These are phyloP conservation scores for Megalops cyprinoides DNA, from an alignment of 2,797 vertebrate species.

Conservation along the genomic window DNA sequence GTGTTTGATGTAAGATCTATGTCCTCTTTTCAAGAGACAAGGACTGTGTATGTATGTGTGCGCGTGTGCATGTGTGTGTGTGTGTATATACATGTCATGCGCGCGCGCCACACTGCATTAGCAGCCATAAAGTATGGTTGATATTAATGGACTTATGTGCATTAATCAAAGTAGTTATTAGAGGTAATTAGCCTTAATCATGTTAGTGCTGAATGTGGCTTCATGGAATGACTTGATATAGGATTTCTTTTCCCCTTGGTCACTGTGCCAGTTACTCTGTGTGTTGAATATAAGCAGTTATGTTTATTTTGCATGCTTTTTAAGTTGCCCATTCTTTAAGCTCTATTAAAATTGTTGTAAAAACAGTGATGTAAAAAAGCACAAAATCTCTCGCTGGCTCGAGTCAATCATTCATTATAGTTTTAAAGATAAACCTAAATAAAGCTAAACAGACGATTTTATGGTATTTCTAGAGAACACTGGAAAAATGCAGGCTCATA, in stretches of 20 bases:
- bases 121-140: slow-evolving; percentile 33
- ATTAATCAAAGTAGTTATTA: slow-evolving; percentile 32
- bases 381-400: not conserved
- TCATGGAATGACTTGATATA: not conserved
- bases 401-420: too few relatives aligned
- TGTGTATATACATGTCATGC: not conserved
- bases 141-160: slow-evolving; percentile 44
- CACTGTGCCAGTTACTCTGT: slow-evolving; percentile 6
- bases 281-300: not conserved
- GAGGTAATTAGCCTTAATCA: slow-evolving; percentile 34
- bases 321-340: too few relatives aligned
- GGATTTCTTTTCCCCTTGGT: slow-evolving; percentile 20
- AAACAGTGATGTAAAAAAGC: not conserved
- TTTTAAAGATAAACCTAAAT: not conserved
- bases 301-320: not conserved
- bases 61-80: too few relatives aligned
- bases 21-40: too few relatives aligned
- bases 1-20: too few relatives aligned
- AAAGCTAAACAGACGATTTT: not conserved
- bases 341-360: too few relatives aligned
- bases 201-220: slow-evolving; percentile 28
- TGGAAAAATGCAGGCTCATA: not conserved
- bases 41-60: not conserved
- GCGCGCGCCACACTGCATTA: slow-evolving; percentile 25
- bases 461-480: not conserved